Percentiles rank a stretch among this genome's conserved stretches.
phyloP scores from a whole-genome alignment of 2,797 vertebrate species.

The Lerista edwardsae region DNA sequence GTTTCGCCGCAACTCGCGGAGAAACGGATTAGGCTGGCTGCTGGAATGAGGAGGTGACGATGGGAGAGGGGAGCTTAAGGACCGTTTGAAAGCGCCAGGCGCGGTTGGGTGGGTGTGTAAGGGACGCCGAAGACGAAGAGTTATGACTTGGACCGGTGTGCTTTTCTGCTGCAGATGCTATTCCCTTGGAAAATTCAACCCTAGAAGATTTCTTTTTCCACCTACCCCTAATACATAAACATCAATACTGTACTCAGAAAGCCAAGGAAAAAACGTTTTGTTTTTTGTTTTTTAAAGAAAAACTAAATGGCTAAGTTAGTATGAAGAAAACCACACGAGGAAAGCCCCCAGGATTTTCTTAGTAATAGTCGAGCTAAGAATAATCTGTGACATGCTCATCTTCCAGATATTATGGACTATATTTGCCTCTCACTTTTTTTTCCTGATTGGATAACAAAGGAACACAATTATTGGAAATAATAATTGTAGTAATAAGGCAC shows the following conservation, averaged over 20 bases:
- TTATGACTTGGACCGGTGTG: too few species aligned
- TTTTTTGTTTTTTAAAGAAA: background rate
- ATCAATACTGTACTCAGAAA: background rate
- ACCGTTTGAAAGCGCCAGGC: background rate
- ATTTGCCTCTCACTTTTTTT: too few species aligned
- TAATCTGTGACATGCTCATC: background rate
- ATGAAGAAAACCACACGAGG: background rate
- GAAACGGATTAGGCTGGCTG: background rate
- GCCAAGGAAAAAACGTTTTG: background rate
- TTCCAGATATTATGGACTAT: background rate
- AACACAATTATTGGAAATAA: too few species aligned
- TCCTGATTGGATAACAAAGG: too few species aligned
- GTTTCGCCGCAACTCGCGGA: conserved; percentile 25
- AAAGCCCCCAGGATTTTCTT: background rate
- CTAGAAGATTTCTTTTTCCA: background rate
- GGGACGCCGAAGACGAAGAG: background rate
- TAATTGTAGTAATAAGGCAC: too few species aligned
- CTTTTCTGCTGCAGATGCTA: too few species aligned
- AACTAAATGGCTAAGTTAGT: background rate
- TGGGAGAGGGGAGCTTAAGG: too few species aligned
- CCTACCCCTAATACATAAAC: background rate
- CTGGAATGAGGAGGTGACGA: background rate
- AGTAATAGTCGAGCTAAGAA: background rate
- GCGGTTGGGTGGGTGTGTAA: background rate
- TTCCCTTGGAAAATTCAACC: too few species aligned